Percentiles rank a stretch among this genome's conserved stretches.
phyloP scores from a whole-genome alignment of 1,140 invertebrate species.

The Solenopsis invicta region DNA sequence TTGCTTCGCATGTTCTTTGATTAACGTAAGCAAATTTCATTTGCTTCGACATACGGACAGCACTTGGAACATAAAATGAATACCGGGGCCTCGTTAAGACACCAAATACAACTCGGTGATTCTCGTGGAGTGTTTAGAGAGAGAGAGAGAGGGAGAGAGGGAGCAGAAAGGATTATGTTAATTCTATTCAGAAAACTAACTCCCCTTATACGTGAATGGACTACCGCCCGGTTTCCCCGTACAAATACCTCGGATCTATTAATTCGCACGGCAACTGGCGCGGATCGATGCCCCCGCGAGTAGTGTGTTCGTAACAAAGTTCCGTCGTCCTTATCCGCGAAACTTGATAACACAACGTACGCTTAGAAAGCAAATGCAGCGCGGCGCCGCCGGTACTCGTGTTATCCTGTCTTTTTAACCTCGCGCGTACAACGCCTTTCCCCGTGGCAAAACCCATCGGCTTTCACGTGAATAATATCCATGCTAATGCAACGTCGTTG shows the following conservation, averaged over 20 bases:
- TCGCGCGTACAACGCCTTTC: neutral
- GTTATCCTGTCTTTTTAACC: conserved; percentile 21
- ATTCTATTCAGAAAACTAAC: conserved; percentile 66
- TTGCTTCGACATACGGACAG: too few relatives aligned
- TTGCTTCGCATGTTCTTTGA: neutral
- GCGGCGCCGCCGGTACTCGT: neutral
- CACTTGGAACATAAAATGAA: conserved; percentile 42
- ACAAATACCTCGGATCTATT: conserved; percentile 58
- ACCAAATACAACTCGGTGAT: conserved; percentile 34
- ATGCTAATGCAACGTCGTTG: conserved; percentile 29
- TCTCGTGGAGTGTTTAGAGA: conserved; percentile 44
- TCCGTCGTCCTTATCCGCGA: conserved; percentile 28
- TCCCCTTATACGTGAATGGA: conserved; percentile 34
- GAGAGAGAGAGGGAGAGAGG: neutral
- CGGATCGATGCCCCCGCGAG: conserved; percentile 39
- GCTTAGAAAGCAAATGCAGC: conserved; percentile 37
- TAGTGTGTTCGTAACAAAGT: conserved; percentile 31
- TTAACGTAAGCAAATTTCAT: conserved; percentile 21
- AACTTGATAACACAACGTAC: conserved; percentile 41
- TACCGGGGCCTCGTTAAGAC: conserved; percentile 53
- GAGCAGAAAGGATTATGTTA: conserved; percentile 59
- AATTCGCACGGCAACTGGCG: conserved; percentile 20
- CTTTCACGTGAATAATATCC: conserved; percentile 41
- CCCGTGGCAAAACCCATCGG: conserved; percentile 17
- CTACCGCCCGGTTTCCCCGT: conserved; percentile 15